phyloP scores from a whole-genome alignment of 2,888 invertebrate species.

The Steinernema carpocapsae region DNA sequence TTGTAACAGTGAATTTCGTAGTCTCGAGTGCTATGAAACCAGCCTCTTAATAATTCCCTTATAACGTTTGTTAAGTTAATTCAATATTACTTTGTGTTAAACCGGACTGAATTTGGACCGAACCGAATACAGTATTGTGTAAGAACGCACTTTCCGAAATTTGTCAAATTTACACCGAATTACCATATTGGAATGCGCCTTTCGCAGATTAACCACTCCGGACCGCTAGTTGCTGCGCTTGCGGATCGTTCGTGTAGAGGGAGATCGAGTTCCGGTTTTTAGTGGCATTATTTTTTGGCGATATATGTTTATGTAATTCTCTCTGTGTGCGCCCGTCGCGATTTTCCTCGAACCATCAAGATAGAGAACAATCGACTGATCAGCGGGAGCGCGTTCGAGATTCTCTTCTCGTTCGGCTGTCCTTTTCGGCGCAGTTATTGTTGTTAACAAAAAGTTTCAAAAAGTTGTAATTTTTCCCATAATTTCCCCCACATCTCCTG shows the following conservation, averaged over 20 bases:
- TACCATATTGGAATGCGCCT: slow-evolving; percentile 10
- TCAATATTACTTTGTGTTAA: background rate
- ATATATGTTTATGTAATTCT: slow-evolving; percentile 33
- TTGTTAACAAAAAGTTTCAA: background rate
- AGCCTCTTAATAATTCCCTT: background rate
- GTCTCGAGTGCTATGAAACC: too few species aligned
- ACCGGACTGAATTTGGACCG: background rate
- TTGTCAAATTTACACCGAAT: background rate
- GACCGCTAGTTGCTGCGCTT: slow-evolving; percentile 17
- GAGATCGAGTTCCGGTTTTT: slow-evolving; percentile 23
- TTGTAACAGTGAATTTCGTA: slow-evolving; percentile 6
- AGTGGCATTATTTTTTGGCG: slow-evolving; percentile 31
- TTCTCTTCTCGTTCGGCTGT: slow-evolving; percentile 10
- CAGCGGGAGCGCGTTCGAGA: background rate
- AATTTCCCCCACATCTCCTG: background rate
- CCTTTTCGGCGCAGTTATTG: background rate
- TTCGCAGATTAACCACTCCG: background rate
- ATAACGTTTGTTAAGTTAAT: background rate
- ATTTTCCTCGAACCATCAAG: slow-evolving; percentile 30
- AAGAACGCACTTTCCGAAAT: too few species aligned
- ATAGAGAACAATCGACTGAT: slow-evolving; percentile 1
- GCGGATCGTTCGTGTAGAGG: background rate
- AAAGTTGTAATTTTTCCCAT: background rate
- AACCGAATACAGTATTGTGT: too few species aligned
- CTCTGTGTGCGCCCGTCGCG: slow-evolving; percentile 6